These are phyloP conservation scores for Melanostoma mellinum DNA, from an alignment of 2,888 invertebrate species.

Conservation along the genomic window DNA sequence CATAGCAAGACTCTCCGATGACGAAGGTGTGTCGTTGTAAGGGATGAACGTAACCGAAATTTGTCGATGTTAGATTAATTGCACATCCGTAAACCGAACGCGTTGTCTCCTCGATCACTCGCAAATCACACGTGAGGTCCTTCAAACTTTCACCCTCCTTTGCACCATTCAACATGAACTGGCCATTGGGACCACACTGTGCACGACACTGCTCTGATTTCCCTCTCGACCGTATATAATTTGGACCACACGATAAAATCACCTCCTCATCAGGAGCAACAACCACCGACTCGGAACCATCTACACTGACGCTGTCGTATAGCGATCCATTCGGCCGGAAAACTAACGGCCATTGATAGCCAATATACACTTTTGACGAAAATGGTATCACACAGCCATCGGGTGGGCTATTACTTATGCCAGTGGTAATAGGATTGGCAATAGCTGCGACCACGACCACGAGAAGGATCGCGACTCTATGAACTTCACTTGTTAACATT, in stretches of 20 bases:
- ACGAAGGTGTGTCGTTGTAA: conserved; percentile 73
- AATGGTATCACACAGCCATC: conserved; percentile 69
- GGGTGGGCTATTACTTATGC: neutral
- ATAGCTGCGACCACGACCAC: conserved; percentile 29
- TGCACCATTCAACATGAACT: conserved; percentile 49
- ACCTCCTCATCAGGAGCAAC: conserved; percentile 62
- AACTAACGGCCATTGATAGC: conserved; percentile 73
- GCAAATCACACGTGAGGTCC: conserved; percentile 75
- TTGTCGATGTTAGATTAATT: conserved; percentile 69
- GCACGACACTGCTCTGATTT: conserved; percentile 60
- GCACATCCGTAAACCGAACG: conserved; percentile 74
- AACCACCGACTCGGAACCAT: conserved; percentile 41
- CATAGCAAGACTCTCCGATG: conserved; percentile 77
- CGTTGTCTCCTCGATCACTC: conserved; percentile 76
- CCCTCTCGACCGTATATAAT: conserved; percentile 69
- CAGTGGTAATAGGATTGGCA: conserved; percentile 5
- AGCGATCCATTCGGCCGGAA: conserved; percentile 69
- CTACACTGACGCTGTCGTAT: conserved; percentile 42
- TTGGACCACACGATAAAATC: conserved; percentile 74
- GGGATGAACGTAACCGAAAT: conserved; percentile 77
- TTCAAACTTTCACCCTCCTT: conserved; percentile 51
- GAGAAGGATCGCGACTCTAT: conserved; percentile 31
- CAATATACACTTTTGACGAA: conserved; percentile 62
- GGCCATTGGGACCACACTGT: conserved; percentile 62
- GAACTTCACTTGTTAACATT: conserved; percentile 62